A percentile compares a stretch with the other conserved stretches of the same genome.
These are phyloP conservation scores for Scyliorhinus canicula DNA, from an alignment of 2,797 vertebrate genomes.

Conservation along the genomic window DNA sequence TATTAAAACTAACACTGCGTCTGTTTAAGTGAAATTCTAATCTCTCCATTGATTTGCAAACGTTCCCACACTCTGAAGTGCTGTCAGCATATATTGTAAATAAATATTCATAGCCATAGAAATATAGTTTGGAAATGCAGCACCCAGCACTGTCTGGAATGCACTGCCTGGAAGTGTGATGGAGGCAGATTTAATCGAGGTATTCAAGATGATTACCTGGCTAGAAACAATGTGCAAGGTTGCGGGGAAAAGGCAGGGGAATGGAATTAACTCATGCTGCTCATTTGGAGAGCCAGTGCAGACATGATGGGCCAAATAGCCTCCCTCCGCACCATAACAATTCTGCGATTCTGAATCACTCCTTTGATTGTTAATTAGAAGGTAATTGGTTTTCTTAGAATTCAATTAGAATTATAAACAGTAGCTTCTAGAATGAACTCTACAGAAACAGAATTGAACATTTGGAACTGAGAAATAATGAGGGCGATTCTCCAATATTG, in stretches of 20 bases:
- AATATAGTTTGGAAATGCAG: neutral
- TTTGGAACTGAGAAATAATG: neutral
- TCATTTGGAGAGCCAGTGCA: too few relatives aligned
- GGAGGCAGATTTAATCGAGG: too few relatives aligned
- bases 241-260: too few relatives aligned
- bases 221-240: too few relatives aligned
- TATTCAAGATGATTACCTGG: too few relatives aligned
- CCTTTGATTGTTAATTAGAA: neutral
- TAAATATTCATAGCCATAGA: neutral
- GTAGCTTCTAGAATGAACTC: neutral
- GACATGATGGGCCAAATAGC: too few relatives aligned
- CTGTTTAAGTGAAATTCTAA: neutral
- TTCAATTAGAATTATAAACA: neutral
- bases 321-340: too few relatives aligned
- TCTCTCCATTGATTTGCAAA: neutral
- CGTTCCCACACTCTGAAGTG: neutral
- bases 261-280: too few relatives aligned
- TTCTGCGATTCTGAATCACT: neutral
- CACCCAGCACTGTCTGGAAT: neutral
- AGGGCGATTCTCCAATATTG: too few relatives aligned
- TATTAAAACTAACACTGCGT: neutral
- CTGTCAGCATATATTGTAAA: neutral
- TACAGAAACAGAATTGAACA: neutral
- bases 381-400: neutral
- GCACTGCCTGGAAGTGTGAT: too few relatives aligned